phyloP scores from a whole-genome alignment of 2,797 vertebrate species.

The Darevskia nairensis region DNA sequence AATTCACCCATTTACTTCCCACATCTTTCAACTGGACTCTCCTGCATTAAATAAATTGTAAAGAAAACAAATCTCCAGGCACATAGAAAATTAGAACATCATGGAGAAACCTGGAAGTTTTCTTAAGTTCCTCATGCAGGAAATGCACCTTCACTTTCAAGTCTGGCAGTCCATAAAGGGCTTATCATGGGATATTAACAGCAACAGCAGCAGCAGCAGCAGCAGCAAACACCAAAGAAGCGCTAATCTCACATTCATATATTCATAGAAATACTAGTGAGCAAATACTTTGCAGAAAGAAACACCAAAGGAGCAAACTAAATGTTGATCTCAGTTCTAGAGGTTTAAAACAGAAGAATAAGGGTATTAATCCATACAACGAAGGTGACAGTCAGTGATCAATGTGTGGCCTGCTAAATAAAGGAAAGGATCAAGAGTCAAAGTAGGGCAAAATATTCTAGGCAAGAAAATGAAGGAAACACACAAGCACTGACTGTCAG shows the following conservation, averaged over 20 bases:
- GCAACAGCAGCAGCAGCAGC: too few relatives aligned
- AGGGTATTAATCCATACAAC: not conserved
- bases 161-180: not conserved
- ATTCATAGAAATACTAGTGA: not conserved
- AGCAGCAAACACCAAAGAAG: too few relatives aligned
- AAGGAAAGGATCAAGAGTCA: not conserved
- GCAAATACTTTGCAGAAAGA: not conserved
- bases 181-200: not conserved
- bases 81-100: not conserved
- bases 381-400: not conserved
- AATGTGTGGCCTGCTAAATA: not conserved
- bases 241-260: not conserved
- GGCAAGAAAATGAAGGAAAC: not conserved
- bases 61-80: not conserved
- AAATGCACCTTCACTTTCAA: not conserved
- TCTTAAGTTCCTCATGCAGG: not conserved
- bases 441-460: not conserved
- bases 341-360: not conserved
- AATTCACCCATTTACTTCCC: not conserved
- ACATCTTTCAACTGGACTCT: not conserved
- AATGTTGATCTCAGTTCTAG: not conserved
- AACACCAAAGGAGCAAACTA: not conserved
- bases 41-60: too few relatives aligned
- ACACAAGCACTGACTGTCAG: accelerated
- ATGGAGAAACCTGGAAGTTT: not conserved